Conservation (phyloP, 1,140 invertebrate species). For the Drosophila insularis region DNA sequence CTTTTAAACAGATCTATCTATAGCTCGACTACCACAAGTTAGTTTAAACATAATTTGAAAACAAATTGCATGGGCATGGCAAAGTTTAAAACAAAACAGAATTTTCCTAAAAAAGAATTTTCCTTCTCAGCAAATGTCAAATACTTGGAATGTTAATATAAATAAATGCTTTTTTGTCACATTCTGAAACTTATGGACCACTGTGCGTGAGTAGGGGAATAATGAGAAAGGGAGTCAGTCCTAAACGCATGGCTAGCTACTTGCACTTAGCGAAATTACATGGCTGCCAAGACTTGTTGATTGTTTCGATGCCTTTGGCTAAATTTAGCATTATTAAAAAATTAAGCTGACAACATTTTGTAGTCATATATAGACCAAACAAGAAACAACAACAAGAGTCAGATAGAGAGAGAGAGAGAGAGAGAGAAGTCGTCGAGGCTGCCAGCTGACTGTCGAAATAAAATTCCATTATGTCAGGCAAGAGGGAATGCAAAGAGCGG, state of each 20-base stretch:
- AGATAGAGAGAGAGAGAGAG: too few species aligned
- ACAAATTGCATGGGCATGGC: too few species aligned
- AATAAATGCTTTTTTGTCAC: too few species aligned
- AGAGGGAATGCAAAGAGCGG: neutral
- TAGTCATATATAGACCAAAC: conserved; percentile 46
- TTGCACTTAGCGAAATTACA: conserved; percentile 77
- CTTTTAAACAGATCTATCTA: too few species aligned
- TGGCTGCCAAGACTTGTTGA: conserved; percentile 72
- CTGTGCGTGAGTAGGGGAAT: neutral
- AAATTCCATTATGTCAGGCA: conserved; percentile 19
- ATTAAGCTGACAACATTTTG: conserved; percentile 76
- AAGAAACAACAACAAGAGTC: conserved; percentile 20
- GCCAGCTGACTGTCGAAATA: conserved; percentile 26
- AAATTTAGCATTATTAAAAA: conserved; percentile 81
- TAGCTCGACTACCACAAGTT: too few species aligned
- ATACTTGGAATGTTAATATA: too few species aligned
- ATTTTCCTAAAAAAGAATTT: too few species aligned
- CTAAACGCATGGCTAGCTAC: conserved; percentile 40
- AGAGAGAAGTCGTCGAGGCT: neutral
- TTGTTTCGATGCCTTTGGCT: conserved; percentile 53
- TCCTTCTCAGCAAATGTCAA: too few species aligned
- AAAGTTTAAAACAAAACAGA: too few species aligned
- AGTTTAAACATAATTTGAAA: too few species aligned
- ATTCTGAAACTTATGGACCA: neutral
- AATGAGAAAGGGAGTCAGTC: conserved; percentile 1